A percentile compares a stretch with the other conserved stretches of the same genome.
Conservation (phyloP, 2,888 invertebrate genomes). For the Eristalis tenax region DNA sequence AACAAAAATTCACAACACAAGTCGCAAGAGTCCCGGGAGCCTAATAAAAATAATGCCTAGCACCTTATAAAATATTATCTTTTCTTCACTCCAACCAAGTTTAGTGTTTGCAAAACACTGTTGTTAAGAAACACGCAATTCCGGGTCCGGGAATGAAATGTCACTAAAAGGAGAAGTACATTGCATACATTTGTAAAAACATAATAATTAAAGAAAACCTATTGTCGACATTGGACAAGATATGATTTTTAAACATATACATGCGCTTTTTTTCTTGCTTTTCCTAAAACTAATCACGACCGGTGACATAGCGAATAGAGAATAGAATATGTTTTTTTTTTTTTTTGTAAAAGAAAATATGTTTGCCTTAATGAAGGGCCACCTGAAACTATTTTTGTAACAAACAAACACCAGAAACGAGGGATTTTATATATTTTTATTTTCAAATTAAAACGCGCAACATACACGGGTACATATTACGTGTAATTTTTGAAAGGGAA, state of each 20-base stretch:
- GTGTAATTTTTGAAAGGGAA: background rate
- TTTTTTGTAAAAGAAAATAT: background rate
- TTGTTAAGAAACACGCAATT: background rate
- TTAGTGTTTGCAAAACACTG: background rate
- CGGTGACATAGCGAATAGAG: background rate
- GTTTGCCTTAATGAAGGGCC: background rate
- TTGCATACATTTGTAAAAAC: too few relatives aligned
- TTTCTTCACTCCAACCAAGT: background rate
- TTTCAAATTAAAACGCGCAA: background rate
- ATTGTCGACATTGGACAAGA: background rate
- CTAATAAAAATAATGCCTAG: background rate
- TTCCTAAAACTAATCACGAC: background rate
- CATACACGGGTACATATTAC: background rate
- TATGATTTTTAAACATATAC: too few relatives aligned
- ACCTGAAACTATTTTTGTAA: slow-evolving; percentile 9
- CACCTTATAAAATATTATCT: background rate
- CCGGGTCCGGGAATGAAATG: too few relatives aligned
- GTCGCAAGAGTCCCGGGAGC: background rate
- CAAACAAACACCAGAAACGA: background rate
- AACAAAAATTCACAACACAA: background rate
- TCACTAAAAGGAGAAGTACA: too few relatives aligned
- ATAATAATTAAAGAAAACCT: too few relatives aligned
- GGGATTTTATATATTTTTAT: background rate
- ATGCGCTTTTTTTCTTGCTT: background rate
- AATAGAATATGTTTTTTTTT: background rate